phyloP scores from a whole-genome alignment of 1,140 invertebrate species.

The Platyscapa corneri region DNA sequence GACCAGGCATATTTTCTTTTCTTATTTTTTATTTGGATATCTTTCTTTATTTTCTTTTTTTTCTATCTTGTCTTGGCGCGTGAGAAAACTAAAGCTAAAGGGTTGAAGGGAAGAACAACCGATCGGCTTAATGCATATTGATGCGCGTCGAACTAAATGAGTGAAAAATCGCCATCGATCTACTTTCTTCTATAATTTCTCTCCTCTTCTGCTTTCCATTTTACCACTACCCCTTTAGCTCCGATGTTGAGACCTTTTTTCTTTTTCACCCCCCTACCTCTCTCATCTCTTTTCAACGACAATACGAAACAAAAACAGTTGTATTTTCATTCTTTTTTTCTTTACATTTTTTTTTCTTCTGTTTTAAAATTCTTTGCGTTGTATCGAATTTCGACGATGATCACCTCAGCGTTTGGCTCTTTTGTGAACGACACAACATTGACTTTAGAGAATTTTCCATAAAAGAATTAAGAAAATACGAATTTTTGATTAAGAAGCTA shows the following conservation, averaged over 20 bases:
- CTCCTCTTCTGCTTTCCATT: conserved; percentile 36
- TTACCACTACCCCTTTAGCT: conserved; percentile 5
- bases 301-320: conserved; percentile 7
- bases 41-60: background rate
- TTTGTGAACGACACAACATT: background rate
- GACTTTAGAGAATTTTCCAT: background rate
- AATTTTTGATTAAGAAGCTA: background rate
- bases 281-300: background rate
- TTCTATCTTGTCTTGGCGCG: conserved; percentile 53
- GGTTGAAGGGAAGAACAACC: conserved; percentile 66
- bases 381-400: conserved; percentile 36
- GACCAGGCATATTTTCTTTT: conserved; percentile 19
- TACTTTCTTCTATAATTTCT: conserved; percentile 52
- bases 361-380: conserved; percentile 24
- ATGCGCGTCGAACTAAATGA: conserved; percentile 72
- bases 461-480: conserved; percentile 22
- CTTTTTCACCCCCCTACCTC: background rate
- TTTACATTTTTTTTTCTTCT: background rate
- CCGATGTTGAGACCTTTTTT: background rate
- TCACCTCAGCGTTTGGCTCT: background rate
- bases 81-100: conserved; percentile 48
- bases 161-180: conserved; percentile 75
- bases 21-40: conserved; percentile 34
- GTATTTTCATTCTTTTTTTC: background rate
- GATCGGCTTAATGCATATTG: conserved; percentile 75